Base-by-base conservation (phyloP, 2,888 invertebrate species). In the Mythimna impura region DNA sequence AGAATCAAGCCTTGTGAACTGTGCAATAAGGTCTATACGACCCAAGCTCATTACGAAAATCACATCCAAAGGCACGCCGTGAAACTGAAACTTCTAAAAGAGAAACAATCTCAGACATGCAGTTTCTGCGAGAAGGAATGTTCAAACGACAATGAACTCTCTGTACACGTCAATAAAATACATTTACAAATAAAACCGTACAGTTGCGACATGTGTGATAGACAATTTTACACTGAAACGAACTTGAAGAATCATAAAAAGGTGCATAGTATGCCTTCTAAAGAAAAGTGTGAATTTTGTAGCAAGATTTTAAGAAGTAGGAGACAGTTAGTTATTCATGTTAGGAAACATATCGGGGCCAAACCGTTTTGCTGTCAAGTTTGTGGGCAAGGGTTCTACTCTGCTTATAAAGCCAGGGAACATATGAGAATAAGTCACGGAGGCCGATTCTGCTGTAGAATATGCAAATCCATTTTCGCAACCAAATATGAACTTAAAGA, bases 151-250 rank as follows among this genome's bases (percentile, higher is more conserved):
- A 94, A 94, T 30, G 89, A 93, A 79, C 92, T 96, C 1, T 93
- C 93, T 0, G 73, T 95, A 0, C 96, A 96, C 58, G 95, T 96
- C 0, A 96, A 96, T 87, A 96, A 95, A 78, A 86, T 90, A 0
- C 96, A 96, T 89, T 92, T 96, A 68, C 93, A 93, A 89, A 94
- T 96, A 60, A 96, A 95, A 88, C 95, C 96, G 0, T 95, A 94
- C 76, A 83, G 80, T 65, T 96, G 96, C 74, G 95, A 96, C 64
- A 96, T 96, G 96, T 96, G 96, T 40, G 94, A 95, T 0, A 88
- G 85, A 62, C 89, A 93, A n/a, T 96, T 94, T 80, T 95, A 96
- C 66, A 93, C 95, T 0, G 93, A 94, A 63, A 86, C 86, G 8
- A 93, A 95, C 82, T 86, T 96, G 80, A 89, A 69, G n/a, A 86